Conservation (phyloP, 2,797 vertebrate species). For the Kryptolebias ocellatus region DNA sequence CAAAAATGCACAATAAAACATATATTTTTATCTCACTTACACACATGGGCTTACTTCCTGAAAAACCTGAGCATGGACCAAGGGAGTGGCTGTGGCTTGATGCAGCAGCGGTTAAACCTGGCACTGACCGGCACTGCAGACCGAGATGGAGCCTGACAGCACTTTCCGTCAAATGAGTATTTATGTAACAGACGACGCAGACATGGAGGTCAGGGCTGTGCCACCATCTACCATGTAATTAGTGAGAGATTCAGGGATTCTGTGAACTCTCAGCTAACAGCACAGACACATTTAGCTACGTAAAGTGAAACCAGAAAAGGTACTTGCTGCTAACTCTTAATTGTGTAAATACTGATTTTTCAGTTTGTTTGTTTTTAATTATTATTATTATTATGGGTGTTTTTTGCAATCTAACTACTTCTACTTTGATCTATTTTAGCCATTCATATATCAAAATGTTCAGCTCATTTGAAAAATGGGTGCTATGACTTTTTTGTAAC, state of each 20-base stretch:
- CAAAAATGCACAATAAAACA: too few relatives aligned
- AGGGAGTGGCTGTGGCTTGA: constrained; percentile 46
- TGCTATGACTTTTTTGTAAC: too few relatives aligned
- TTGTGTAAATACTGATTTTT: too few relatives aligned
- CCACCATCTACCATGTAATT: constrained; percentile 58
- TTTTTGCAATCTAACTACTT: too few relatives aligned
- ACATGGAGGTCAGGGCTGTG: constrained; percentile 39
- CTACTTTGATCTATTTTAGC: too few relatives aligned
- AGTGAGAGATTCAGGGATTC: constrained; percentile 38
- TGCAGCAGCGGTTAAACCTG: constrained; percentile 53
- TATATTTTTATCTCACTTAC: too few relatives aligned
- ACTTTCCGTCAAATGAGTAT: constrained; percentile 65
- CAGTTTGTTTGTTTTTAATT: too few relatives aligned
- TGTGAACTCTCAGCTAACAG: constrained; percentile 16
- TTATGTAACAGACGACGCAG: constrained; percentile 62
- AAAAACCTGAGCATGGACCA: constrained; percentile 40
- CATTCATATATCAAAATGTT: too few relatives aligned
- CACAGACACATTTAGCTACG: constrained; percentile 3
- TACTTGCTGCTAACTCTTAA: background rate
- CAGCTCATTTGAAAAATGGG: too few relatives aligned
- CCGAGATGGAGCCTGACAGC: constrained; percentile 59
- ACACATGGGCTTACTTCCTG: background rate
- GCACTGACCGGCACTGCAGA: constrained; percentile 50
- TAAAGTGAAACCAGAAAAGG: background rate
- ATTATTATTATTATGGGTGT: too few relatives aligned